Conservation (phyloP, 2,888 invertebrate species). For the Epinotia bilunana region DNA sequence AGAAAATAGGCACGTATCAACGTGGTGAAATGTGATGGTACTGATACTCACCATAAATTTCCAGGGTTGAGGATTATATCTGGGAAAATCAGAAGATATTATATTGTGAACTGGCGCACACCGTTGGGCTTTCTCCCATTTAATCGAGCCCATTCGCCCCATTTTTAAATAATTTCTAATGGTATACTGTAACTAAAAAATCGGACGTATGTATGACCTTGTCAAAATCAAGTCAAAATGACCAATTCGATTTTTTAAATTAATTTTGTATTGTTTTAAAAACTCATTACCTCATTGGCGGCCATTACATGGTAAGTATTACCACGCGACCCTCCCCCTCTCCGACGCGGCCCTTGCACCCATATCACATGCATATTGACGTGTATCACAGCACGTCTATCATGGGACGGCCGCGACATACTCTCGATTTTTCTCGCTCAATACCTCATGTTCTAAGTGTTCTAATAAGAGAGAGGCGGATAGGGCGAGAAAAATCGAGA, state of each 20-base stretch:
- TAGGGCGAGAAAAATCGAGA: no score
- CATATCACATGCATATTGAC: no score
- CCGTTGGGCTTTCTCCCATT: slow-evolving; percentile 80
- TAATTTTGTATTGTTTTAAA: background rate
- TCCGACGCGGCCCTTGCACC: no score
- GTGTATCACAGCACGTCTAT: no score
- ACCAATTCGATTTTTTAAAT: background rate
- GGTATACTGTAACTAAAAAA: slow-evolving; percentile 1
- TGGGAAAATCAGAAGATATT: slow-evolving; percentile 83
- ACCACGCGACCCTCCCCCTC: no score
- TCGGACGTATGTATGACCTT: background rate
- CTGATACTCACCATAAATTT: slow-evolving; percentile 78
- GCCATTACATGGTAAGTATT: no score
- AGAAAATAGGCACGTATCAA: no score
- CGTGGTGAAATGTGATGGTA: no score
- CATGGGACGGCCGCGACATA: no score
- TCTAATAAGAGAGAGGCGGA: no score
- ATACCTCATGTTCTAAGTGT: no score
- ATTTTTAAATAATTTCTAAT: slow-evolving; percentile 50
- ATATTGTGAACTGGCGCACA: slow-evolving; percentile 81
- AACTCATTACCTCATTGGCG: background rate
- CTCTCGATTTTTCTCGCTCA: no score
- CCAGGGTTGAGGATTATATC: slow-evolving; percentile 79
- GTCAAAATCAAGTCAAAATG: slow-evolving; percentile 2
- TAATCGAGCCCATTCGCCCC: slow-evolving; percentile 71